Evolutionary conservation across 2,797 vertebrate genomes (phyloP).

Genomic region (Parauchenoglanis ngamensis): DNA sequence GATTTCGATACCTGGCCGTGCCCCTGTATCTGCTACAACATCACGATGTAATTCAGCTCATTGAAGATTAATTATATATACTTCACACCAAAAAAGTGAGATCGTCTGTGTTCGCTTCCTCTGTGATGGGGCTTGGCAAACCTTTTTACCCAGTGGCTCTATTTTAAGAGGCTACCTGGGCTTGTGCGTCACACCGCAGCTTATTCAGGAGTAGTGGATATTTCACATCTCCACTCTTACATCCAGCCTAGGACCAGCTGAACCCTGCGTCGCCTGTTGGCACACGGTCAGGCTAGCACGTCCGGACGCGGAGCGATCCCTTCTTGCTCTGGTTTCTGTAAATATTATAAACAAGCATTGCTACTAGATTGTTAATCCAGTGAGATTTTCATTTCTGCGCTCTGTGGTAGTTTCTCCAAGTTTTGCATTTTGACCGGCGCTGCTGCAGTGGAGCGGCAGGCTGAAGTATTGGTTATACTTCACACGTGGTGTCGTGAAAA

Average conservation of each 20-base stretch:
- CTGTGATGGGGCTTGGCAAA: not conserved
- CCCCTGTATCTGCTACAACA: no score
- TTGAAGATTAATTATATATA: not conserved
- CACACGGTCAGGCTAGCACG: not conserved
- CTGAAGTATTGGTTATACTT: no score
- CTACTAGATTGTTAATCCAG: not conserved
- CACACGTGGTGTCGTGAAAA: no score
- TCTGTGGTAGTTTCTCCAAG: not conserved
- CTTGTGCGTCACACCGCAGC: not conserved
- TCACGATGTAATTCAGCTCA: not conserved
- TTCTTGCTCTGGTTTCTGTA: not conserved
- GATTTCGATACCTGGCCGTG: not conserved
- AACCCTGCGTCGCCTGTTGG: not conserved
- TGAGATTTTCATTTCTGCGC: not conserved
- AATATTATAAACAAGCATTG: not conserved
- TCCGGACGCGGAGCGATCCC: not conserved
- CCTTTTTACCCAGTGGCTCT: not conserved
- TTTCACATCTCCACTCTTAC: not conserved
- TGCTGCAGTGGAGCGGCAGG: no score
- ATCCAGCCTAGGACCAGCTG: not conserved
- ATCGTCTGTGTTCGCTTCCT: not conserved
- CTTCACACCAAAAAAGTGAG: no score
- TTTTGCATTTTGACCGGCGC: no score
- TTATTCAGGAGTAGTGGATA: not conserved
- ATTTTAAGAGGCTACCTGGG: not conserved